A percentile compares a stretch with the other conserved stretches of the same genome.
phyloP scores from a whole-genome alignment of 2,888 invertebrate genomes.

The Scaptomyza caliginosa region DNA sequence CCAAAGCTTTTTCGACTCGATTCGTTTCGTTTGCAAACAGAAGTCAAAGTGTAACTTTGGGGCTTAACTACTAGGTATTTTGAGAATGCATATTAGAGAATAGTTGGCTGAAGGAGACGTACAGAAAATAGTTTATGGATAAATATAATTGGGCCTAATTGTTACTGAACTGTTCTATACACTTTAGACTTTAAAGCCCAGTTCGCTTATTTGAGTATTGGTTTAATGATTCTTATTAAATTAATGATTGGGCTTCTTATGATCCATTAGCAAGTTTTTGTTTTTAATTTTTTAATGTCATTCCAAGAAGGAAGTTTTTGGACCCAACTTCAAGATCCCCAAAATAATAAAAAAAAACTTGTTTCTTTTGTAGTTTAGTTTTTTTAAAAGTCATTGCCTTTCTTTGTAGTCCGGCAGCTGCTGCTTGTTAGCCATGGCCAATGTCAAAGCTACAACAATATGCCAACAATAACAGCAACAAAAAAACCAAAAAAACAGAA shows the following conservation, averaged over 20 bases:
- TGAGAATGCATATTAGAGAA: slow-evolving; percentile 3
- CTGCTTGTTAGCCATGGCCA: slow-evolving; percentile 44
- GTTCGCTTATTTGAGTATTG: background rate
- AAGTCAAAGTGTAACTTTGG: slow-evolving; percentile 34
- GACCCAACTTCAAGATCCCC: background rate
- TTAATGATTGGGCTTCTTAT: background rate
- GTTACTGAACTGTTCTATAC: too few species aligned
- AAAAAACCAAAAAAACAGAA: background rate
- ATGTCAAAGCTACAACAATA: slow-evolving; percentile 35
- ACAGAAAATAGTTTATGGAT: background rate
- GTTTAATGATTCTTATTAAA: background rate
- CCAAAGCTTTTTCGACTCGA: slow-evolving; percentile 6
- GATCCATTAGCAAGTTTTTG: background rate
- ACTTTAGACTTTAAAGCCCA: background rate
- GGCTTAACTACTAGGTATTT: slow-evolving; percentile 3
- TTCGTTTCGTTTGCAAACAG: background rate
- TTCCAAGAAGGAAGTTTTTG: background rate
- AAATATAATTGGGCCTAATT: slow-evolving; percentile 14
- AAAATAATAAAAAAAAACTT: background rate
- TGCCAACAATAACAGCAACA: slow-evolving; percentile 11
- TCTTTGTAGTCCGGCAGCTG: background rate
- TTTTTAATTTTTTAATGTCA: background rate
- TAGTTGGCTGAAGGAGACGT: background rate
- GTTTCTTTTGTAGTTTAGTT: background rate
- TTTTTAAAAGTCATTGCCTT: slow-evolving; percentile 1